A percentile compares a stretch with the other conserved stretches of the same genome.
Conservation (phyloP, 2,797 vertebrate species). For the Lithobates sylvaticus region DNA sequence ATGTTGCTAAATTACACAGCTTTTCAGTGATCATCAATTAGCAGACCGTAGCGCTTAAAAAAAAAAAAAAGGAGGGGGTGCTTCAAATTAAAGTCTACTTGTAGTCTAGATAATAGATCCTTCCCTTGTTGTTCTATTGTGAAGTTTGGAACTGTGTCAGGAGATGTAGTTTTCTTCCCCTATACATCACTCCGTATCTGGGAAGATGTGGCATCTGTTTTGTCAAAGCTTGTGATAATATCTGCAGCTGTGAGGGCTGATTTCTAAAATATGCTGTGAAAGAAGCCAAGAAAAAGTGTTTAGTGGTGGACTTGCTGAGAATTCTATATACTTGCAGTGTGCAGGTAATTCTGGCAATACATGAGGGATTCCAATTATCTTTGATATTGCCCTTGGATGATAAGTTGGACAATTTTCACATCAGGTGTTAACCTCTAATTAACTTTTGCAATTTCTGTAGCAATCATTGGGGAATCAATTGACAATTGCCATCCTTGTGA, state of each 20-base stretch:
- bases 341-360: not conserved
- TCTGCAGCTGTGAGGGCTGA: constrained; percentile 57
- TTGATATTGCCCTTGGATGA: not conserved
- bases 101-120: constrained; percentile 68
- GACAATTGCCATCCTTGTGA: not conserved
- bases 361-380: not conserved
- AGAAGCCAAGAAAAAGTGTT: not conserved
- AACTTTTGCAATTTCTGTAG: not conserved
- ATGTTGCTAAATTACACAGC: constrained; percentile 68
- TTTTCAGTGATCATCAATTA: constrained; percentile 67
- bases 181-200: constrained; percentile 68
- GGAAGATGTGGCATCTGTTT: constrained; percentile 73
- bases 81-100: constrained; percentile 68
- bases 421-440: not conserved
- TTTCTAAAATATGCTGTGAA: constrained; percentile 31
- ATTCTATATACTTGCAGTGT: constrained; percentile 2
- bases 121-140: constrained; percentile 72
- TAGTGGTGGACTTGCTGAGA: not conserved
- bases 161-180: constrained; percentile 64
- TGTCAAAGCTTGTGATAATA: constrained; percentile 61
- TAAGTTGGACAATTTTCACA: not conserved
- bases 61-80: constrained; percentile 57
- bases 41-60: constrained; percentile 68
- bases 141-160: constrained; percentile 74
- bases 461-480: not conserved